Percentiles rank a stretch among this genome's conserved stretches.
Conservation (phyloP, 2,113 vertebrate genomes). For the Pteronura brasiliensis region DNA sequence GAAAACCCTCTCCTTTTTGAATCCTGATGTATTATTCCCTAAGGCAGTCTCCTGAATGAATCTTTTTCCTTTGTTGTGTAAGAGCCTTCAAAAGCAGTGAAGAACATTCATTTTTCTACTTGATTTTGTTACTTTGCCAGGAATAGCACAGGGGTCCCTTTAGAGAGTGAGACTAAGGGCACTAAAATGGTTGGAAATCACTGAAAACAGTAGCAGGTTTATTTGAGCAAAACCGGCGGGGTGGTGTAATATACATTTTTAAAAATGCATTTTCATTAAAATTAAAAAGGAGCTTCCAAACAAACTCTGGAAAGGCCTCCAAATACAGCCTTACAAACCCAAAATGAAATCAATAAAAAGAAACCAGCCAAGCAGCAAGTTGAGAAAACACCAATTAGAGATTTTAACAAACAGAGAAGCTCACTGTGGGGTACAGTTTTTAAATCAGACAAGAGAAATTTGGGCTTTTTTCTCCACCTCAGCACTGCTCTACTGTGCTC, state of each 20-base stretch:
- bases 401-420: slow-evolving; percentile 78
- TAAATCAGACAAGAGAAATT: slow-evolving; percentile 74
- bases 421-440: slow-evolving; percentile 75
- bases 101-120: slow-evolving; percentile 74
- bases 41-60: slow-evolving; percentile 59
- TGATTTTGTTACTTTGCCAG: slow-evolving; percentile 70
- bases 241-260: slow-evolving; percentile 77
- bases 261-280: slow-evolving; percentile 78
- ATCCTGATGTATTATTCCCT: slow-evolving; percentile 46
- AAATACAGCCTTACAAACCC: slow-evolving; percentile 70
- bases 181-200: slow-evolving; percentile 75
- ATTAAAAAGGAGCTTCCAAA: slow-evolving; percentile 78
- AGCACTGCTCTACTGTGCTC: slow-evolving; percentile 41
- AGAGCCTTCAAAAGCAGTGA: slow-evolving; percentile 67
- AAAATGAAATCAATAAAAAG: slow-evolving; percentile 79
- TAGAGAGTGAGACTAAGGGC: slow-evolving; percentile 65
- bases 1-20: neutral
- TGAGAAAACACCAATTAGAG: slow-evolving; percentile 81
- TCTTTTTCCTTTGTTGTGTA: slow-evolving; percentile 66
- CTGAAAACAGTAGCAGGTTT: slow-evolving; percentile 77
- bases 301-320: slow-evolving; percentile 73
- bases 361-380: slow-evolving; percentile 78
- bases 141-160: slow-evolving; percentile 74
- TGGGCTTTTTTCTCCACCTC: slow-evolving; percentile 58
- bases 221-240: slow-evolving; percentile 75